These are phyloP conservation scores for Pseudomugil tenellus DNA, from an alignment of 2,797 vertebrate genomes.

Conservation along the genomic window DNA sequence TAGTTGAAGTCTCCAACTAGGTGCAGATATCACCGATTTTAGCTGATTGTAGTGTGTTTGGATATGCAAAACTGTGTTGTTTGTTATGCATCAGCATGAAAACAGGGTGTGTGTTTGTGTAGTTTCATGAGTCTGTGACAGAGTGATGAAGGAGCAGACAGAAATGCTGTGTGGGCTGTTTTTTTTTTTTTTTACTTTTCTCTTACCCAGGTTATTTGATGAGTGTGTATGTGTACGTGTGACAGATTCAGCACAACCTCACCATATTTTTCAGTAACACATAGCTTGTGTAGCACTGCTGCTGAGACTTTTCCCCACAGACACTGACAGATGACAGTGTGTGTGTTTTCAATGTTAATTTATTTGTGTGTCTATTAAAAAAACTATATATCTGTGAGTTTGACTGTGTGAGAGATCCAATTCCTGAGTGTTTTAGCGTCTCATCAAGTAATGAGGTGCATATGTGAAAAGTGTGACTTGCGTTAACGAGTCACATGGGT, in stretches of 20 bases:
- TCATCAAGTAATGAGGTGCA: constrained; percentile 69
- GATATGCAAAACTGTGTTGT: constrained; percentile 6
- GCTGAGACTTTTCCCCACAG: constrained; percentile 52
- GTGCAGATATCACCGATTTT: constrained; percentile 10
- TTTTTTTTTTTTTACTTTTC: background rate
- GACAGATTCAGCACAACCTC: constrained; percentile 43
- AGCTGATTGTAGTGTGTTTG: background rate
- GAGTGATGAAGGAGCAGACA: constrained; percentile 42
- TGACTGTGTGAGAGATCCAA: constrained; percentile 16
- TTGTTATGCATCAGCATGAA: constrained; percentile 22
- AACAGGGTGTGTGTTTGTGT: constrained; percentile 22
- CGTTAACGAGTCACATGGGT: constrained; percentile 66
- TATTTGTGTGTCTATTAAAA: constrained; percentile 11
- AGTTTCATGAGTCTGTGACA: constrained; percentile 12
- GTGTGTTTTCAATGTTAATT: constrained; percentile 48
- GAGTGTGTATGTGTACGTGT: constrained; percentile 17
- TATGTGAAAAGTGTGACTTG: constrained; percentile 57
- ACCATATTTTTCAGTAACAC: constrained; percentile 42
- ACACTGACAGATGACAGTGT: constrained; percentile 38
- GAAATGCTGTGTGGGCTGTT: constrained; percentile 55
- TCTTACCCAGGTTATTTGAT: constrained; percentile 39
- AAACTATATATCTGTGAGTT: constrained; percentile 2
- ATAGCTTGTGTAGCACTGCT: constrained; percentile 45
- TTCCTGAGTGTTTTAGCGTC: constrained; percentile 42
- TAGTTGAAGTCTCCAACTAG: constrained; percentile 19